Conservation (phyloP, 2,797 vertebrate genomes). For the Galago senegalensis region DNA sequence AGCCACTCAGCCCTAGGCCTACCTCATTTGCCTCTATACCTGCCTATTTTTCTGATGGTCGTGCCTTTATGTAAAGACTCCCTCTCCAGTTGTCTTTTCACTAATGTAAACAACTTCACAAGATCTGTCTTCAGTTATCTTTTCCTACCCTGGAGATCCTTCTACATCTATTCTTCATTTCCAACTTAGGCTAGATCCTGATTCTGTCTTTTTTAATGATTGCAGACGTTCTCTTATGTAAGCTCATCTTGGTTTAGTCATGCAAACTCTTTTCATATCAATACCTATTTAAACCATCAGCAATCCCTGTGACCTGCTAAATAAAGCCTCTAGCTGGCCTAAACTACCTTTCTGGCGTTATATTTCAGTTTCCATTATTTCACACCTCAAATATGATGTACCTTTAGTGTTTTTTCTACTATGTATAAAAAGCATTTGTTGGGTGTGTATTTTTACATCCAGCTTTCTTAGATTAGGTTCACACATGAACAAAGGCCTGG, state of each 20-base stretch:
- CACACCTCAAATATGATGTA: neutral
- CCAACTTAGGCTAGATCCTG: neutral
- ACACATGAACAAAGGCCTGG: neutral
- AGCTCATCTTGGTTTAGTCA: constrained; percentile 11
- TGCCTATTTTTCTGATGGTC: neutral
- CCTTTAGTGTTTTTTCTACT: neutral
- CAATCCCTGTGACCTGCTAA: neutral
- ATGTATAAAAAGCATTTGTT: neutral
- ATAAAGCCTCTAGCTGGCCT: neutral
- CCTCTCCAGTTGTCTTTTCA: neutral
- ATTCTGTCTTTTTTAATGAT: constrained; percentile 25
- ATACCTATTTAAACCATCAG: neutral
- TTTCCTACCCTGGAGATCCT: neutral
- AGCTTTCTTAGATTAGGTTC: neutral
- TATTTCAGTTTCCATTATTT: neutral
- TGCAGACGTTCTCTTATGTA: neutral
- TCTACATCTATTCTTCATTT: neutral
- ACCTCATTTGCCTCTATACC: neutral
- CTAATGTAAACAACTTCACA: neutral
- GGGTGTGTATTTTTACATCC: neutral
- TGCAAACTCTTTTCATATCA: neutral
- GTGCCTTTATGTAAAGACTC: neutral
- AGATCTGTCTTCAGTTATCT: neutral
- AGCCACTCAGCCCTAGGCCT: neutral
- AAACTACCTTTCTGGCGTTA: neutral